These are phyloP conservation scores for Drosophila tripunctata DNA, from an alignment of 2,888 invertebrate species.

Conservation along the genomic window DNA sequence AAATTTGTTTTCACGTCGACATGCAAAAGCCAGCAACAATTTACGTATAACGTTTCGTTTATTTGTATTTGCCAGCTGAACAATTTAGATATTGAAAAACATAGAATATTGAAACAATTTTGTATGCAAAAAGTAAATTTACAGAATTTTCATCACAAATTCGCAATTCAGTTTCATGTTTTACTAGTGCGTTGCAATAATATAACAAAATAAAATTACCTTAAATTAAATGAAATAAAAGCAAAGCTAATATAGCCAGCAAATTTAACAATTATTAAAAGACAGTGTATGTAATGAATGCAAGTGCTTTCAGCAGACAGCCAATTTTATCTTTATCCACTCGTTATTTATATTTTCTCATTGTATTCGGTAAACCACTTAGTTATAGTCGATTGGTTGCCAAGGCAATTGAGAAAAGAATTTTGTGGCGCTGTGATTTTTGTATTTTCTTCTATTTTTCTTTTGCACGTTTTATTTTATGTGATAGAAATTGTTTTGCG, in stretches of 20 bases:
- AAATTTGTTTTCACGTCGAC: conserved; percentile 12
- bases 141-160: no score
- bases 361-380: conserved; percentile 30
- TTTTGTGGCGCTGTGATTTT: conserved; percentile 17
- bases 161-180: no score
- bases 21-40: conserved; percentile 43
- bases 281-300: not conserved
- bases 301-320: not conserved
- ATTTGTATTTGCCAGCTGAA: no score
- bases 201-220: no score
- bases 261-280: not conserved
- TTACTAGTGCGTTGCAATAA: no score
- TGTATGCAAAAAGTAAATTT: no score
- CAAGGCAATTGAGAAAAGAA: conserved; percentile 20
- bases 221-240: not conserved
- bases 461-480: conserved; percentile 5
- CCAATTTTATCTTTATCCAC: conserved; percentile 1
- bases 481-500: conserved; percentile 25
- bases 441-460: conserved; percentile 18
- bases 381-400: conserved; percentile 44
- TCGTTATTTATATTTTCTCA: not conserved
- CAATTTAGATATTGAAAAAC: not conserved
- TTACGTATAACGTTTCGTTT: no score
- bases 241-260: not conserved
- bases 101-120: not conserved